Conservation (phyloP, 2,113 vertebrate genomes). For the Etheostoma spectabile region DNA sequence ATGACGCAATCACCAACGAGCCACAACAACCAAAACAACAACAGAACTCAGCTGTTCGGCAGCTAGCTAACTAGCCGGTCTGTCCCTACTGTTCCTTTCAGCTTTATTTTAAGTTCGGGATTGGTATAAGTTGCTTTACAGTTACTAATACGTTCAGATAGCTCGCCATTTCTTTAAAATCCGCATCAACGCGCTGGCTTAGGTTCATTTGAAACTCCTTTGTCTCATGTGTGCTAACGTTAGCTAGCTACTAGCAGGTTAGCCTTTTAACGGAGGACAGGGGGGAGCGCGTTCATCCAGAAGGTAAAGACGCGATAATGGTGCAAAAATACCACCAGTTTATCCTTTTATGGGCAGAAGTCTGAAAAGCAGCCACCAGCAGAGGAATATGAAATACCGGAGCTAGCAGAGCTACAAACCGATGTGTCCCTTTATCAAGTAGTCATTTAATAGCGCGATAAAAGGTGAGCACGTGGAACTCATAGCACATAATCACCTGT, state of each 20-base stretch:
- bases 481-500: not conserved
- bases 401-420: not conserved
- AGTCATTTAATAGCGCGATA: too few species aligned
- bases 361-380: not conserved
- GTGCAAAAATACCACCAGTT: not conserved
- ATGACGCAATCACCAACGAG: slow-evolving; percentile 67
- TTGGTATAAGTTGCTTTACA: not conserved
- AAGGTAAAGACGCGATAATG: slow-evolving; percentile 58
- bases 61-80: slow-evolving; percentile 43
- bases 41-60: slow-evolving; percentile 69
- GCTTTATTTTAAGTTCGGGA: not conserved
- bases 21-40: slow-evolving; percentile 72
- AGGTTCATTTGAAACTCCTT: not conserved
- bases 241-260: slow-evolving; percentile 49
- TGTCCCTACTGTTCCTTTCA: rapidly evolving
- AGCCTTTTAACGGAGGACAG: slow-evolving; percentile 33
- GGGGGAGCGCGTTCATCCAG: not conserved
- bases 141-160: rapidly evolving
- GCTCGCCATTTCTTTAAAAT: rapidly evolving
- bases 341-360: rapidly evolving
- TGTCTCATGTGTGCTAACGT: slow-evolving; percentile 12
- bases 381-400: not conserved
- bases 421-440: not conserved
- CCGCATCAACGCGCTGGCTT: rapidly evolving
- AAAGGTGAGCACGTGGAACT: not conserved